Evolutionary conservation across 2,888 invertebrate species (phyloP).

Genomic region (Panorpa germanica): DNA sequence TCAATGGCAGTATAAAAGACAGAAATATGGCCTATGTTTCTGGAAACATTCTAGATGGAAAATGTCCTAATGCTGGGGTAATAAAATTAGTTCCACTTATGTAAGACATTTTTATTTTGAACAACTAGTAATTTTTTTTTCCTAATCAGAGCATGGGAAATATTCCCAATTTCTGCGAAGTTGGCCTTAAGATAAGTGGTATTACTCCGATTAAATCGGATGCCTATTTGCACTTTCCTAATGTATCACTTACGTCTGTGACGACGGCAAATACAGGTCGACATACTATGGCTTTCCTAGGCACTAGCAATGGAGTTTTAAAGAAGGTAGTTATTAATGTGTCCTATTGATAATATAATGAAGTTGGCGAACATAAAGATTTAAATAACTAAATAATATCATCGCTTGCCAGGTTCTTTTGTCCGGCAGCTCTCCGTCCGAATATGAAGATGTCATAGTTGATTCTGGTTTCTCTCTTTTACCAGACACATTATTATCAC

Average conservation of each 20-base stretch:
- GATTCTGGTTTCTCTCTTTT: conserved; percentile 62
- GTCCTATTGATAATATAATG: too few species aligned
- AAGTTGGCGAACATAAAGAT: conserved; percentile 1
- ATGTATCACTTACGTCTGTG: conserved; percentile 65
- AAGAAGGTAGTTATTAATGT: conserved; percentile 59
- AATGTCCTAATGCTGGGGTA: conserved; percentile 70
- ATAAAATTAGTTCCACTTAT: conserved; percentile 18
- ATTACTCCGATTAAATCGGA: conserved; percentile 63
- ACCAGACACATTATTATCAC: conserved; percentile 74
- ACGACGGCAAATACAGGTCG: conserved; percentile 75
- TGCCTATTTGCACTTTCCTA: conserved; percentile 58
- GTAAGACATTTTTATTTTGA: conserved; percentile 2
- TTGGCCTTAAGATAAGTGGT: conserved; percentile 82
- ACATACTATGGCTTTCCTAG: conserved; percentile 87
- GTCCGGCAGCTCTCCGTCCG: conserved; percentile 49
- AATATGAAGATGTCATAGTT: conserved; percentile 74
- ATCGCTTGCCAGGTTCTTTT: too few species aligned
- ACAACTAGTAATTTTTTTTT: conserved; percentile 6
- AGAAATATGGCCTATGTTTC: conserved; percentile 85
- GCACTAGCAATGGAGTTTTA: conserved; percentile 66
- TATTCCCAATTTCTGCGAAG: conserved; percentile 81
- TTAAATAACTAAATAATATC: conserved; percentile 2
- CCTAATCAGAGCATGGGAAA: conserved; percentile 54
- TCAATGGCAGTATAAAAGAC: conserved; percentile 84
- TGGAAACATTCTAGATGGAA: conserved; percentile 76